Evolutionary conservation across 2,113 vertebrate species (phyloP).

Genomic region (Xiphophorus maculatus): DNA sequence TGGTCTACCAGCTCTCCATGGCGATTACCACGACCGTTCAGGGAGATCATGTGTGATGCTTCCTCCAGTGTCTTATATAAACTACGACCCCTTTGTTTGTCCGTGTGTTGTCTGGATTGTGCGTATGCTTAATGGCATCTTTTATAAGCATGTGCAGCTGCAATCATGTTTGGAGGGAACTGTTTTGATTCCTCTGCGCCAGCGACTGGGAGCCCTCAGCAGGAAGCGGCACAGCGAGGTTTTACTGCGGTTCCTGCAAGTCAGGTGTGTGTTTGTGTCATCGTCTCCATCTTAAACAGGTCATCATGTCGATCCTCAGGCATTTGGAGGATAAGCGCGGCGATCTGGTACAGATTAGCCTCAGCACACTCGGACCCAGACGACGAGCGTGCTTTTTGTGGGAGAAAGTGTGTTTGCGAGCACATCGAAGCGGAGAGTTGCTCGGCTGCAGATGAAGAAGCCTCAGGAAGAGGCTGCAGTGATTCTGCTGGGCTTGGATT

Average conservation of each 20-base stretch:
- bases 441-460: conserved; percentile 18
- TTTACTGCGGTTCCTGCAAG: conserved; percentile 35
- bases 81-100: conserved; percentile 41
- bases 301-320: conserved; percentile 58
- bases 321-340: conserved; percentile 51
- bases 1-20: conserved; percentile 77
- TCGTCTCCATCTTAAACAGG: conserved; percentile 50
- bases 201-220: conserved; percentile 45
- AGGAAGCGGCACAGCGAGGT: conserved; percentile 36
- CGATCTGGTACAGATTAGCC: conserved; percentile 63
- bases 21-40: conserved; percentile 63
- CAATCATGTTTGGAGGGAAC: conserved; percentile 44
- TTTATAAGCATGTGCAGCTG: conserved; percentile 43
- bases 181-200: conserved; percentile 45
- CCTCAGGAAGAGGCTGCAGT: background rate
- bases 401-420: conserved; percentile 36
- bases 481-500: background rate
- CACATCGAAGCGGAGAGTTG: conserved; percentile 5
- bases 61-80: conserved; percentile 40
- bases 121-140: conserved; percentile 40
- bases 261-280: conserved; percentile 67
- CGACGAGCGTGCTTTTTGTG: conserved; percentile 37
- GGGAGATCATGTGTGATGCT: conserved; percentile 59
- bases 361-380: conserved; percentile 40
- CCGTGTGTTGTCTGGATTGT: conserved; percentile 54